Conservation (phyloP, 92 coral and sea anemone species). For the Hydrozoanthus gracilis region DNA sequence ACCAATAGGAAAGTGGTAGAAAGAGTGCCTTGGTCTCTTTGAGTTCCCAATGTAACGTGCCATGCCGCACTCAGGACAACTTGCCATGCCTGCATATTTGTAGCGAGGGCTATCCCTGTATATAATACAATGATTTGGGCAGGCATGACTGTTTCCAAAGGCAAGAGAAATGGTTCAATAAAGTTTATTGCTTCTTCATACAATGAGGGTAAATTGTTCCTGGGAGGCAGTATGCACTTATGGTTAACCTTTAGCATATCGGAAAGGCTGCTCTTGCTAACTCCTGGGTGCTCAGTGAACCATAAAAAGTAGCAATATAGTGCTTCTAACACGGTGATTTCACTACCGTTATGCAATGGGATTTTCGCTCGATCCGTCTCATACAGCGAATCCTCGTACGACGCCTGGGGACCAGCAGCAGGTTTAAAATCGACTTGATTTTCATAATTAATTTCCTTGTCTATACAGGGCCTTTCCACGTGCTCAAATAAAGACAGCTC, state of each 20-base stretch:
- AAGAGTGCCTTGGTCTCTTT: conserved; percentile 5
- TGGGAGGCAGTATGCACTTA: conserved; percentile 2
- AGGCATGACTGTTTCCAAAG: conserved; percentile 41
- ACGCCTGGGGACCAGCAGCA: conserved; percentile 26
- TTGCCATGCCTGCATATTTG: conserved; percentile 1
- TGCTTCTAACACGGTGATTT: not conserved
- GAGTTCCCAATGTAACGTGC: conserved; percentile 27
- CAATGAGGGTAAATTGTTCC: conserved; percentile 37
- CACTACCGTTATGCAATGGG: conserved; percentile 6
- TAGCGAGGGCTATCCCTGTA: conserved; percentile 27
- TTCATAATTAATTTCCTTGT: conserved; percentile 6
- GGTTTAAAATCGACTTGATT: conserved; percentile 21
- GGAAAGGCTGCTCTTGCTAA: conserved; percentile 51
- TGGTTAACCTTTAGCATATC: conserved; percentile 40
- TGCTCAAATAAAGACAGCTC: conserved; percentile 22
- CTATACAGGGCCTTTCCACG: conserved; percentile 11
- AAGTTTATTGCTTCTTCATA: conserved; percentile 45
- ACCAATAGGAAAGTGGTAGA: conserved; percentile 50
- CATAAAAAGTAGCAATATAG: conserved; percentile 43
- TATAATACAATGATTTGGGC: conserved; percentile 16
- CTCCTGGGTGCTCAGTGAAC: conserved; percentile 61
- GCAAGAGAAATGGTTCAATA: conserved; percentile 47
- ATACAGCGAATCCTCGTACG: conserved; percentile 28
- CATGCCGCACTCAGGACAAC: conserved; percentile 24
- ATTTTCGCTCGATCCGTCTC: conserved; percentile 11